Percentiles rank a stretch among this genome's conserved stretches.
These are phyloP conservation scores for Gastracanthus pulcherrimus DNA, from an alignment of 2,888 invertebrate species.

Conservation along the genomic window DNA sequence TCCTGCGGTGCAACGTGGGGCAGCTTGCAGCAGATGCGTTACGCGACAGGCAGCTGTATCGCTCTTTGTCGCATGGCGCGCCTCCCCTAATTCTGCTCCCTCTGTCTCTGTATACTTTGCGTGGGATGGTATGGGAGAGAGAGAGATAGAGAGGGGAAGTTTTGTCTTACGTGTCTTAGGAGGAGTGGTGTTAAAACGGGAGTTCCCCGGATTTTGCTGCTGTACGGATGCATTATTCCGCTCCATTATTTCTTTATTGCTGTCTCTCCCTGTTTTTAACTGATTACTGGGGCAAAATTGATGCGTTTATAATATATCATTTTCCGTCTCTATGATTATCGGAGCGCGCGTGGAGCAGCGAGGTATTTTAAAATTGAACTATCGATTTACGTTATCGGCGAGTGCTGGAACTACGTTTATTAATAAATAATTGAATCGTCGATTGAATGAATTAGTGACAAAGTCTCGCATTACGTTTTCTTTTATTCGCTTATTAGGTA, in stretches of 20 bases:
- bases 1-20: neutral
- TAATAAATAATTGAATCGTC: neutral
- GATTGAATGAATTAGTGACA: neutral
- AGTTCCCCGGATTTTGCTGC: slow-evolving; percentile 3
- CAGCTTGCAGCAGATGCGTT: too few relatives aligned
- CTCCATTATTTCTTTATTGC: slow-evolving; percentile 11
- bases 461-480: neutral
- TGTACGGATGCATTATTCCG: slow-evolving; percentile 20
- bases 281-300: slow-evolving; percentile 42
- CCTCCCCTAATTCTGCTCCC: neutral
- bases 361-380: neutral
- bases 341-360: neutral
- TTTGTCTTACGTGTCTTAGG: neutral
- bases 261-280: neutral
- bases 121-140: neutral
- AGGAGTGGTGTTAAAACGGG: neutral
- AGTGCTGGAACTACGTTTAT: neutral
- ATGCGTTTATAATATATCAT: slow-evolving; percentile 5
- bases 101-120: neutral
- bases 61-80: neutral
- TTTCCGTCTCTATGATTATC: slow-evolving; percentile 14
- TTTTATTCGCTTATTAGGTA: neutral
- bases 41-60: slow-evolving; percentile 16
- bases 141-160: neutral
- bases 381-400: neutral